Evolutionary conservation across 1,140 invertebrate species (phyloP).

Genomic region (Maniola jurtina): DNA sequence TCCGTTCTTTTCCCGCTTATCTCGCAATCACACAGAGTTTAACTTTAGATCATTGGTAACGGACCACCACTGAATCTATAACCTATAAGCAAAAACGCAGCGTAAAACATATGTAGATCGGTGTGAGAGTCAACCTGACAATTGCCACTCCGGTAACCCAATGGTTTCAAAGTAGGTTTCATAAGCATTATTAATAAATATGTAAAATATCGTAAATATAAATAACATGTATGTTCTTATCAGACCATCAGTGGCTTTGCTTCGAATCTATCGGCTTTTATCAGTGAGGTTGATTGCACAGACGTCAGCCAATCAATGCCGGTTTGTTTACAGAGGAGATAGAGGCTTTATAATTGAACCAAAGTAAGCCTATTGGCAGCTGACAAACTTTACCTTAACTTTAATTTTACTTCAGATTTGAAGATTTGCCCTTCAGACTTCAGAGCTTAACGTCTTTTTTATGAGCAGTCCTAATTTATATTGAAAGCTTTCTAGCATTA

Average conservation of each 20-base stretch:
- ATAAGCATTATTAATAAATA: no score
- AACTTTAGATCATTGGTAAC: no score
- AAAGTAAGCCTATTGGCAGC: slow-evolving; percentile 45
- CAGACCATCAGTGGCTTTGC: slow-evolving; percentile 11
- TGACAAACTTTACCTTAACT: slow-evolving; percentile 41
- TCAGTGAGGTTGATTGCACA: slow-evolving; percentile 42
- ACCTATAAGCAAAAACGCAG: no score
- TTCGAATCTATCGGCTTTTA: slow-evolving; percentile 33
- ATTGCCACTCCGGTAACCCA: no score
- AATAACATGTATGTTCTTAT: slow-evolving; percentile 1
- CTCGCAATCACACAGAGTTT: no score
- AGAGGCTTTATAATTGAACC: slow-evolving; percentile 37
- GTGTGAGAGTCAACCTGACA: no score
- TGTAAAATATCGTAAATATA: no score
- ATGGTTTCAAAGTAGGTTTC: no score
- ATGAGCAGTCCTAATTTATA: neutral
- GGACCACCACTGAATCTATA: no score
- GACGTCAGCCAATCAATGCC: slow-evolving; percentile 37
- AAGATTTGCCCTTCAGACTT: neutral
- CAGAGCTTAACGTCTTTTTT: slow-evolving; percentile 21
- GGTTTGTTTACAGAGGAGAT: slow-evolving; percentile 30
- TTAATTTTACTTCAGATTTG: slow-evolving; percentile 24
- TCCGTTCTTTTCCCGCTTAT: no score
- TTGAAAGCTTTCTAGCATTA: no score
- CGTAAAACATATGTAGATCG: no score